Evolutionary conservation across 2,113 vertebrate species (phyloP), one percentile per base, ranked within the genome.

Genomic region (Trinectes maculatus): DNA sequence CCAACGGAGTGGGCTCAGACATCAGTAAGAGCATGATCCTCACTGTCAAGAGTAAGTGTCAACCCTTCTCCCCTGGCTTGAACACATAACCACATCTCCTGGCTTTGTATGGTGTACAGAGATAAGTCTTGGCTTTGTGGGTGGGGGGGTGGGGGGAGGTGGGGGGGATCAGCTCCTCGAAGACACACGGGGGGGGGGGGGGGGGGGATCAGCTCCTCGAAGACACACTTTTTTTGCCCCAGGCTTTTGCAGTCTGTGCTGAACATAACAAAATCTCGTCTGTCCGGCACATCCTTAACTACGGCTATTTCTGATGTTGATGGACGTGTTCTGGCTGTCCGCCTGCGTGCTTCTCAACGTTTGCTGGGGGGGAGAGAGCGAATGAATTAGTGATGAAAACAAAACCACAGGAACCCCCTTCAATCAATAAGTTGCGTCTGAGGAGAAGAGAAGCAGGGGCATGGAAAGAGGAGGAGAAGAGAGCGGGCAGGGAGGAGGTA

Each of bases 11-110:
- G 79, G 97, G 97, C 66, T 99, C 98, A 0, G 98, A 99, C 90
- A 99, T 99, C 95, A 99, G 98, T 96, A 99, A 99, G 86, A 97
- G 96, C 91, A 98, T 99, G 97, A 94, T 98, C 80, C 96, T 99
- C 83, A 98, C 97, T 0, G 97, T 99, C 73, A 99, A 99, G 84
- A 99, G 97, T 99, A 80, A 94, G 96, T 93, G 42, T 74, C 79
- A 74, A 19, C 84, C 81, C 58, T 47, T 25, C 66, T 51, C 28
- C 59, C 28, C 49, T 60, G 54, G 42, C 65, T 74, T 51, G 18
- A 70, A 47, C 58, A 52, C 66, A 61, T 55, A 52, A 47, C 33
- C 31, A 59, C 74, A 71, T 70, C 42, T 61, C 51, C 68, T 55
- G 73, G 42, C 62, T 53, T n/a, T 43, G 48, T 13, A 8, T 5